Conservation (phyloP, 2,113 vertebrate species). For the Haemorhous mexicanus region DNA sequence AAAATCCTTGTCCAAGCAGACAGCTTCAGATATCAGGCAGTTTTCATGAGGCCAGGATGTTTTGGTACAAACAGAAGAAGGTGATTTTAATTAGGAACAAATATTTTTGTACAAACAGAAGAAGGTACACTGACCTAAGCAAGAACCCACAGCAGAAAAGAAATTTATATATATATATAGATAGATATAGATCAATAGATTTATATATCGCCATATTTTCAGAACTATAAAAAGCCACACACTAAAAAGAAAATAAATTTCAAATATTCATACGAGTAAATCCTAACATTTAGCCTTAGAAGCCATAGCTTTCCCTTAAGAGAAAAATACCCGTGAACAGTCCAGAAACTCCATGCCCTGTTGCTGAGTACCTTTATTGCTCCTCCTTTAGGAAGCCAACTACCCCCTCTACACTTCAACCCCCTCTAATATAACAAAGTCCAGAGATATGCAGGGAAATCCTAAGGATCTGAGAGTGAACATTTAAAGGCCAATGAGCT, state of each 20-base stretch:
- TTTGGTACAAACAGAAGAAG: slow-evolving; percentile 18
- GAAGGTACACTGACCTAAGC: not conserved
- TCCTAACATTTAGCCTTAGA: not conserved
- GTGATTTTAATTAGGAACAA: not conserved
- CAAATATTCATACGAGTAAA: not conserved
- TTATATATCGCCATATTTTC: not conserved
- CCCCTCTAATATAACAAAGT: not conserved
- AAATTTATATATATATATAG: not conserved
- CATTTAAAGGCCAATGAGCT: slow-evolving; percentile 46
- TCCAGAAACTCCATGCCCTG: not conserved
- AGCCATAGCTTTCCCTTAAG: not conserved
- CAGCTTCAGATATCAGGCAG: not conserved
- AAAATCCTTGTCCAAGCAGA: not conserved
- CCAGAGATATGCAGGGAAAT: slow-evolving; percentile 29
- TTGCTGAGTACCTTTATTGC: not conserved
- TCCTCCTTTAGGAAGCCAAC: not conserved
- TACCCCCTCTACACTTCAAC: not conserved
- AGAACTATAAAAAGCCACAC: not conserved
- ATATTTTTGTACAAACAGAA: slow-evolving; percentile 12
- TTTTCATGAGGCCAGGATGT: not conserved
- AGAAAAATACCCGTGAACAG: not conserved
- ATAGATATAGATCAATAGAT: not conserved
- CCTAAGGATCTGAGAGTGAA: not conserved
- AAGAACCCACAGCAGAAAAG: not conserved
- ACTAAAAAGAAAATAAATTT: not conserved